Base-by-base conservation (phyloP, 2,113 vertebrate genomes). In the Eptatretus burgeri region DNA sequence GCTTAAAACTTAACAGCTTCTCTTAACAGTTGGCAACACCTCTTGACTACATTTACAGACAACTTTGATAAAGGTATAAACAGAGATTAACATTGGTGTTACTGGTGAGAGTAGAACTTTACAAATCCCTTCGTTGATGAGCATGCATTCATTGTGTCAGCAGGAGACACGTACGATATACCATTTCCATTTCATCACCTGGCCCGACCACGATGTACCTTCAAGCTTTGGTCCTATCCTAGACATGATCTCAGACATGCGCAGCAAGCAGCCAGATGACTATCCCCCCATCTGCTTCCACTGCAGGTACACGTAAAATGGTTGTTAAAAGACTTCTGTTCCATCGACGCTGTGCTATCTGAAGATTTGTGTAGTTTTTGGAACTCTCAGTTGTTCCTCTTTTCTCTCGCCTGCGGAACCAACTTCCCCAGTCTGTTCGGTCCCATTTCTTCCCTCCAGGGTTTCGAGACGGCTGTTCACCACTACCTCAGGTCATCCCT, bases 141-240 rank as follows among this genome's bases (percentile, higher is more conserved):
- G 27, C 27, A 41, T 41, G 27, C 27, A 41, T 41, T 41, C 7
- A 41, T 41, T 41, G 2, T 63, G 7, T 11, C 64, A 27, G 63
- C 74, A 98, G 91, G 89, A 93, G 69, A 79, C 78, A 2, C 81
- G 89, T 63, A 80, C 81, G 68, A 71, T 95, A 49, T 85, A 85
- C 62, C 91, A 98, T 51, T 98, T 98, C 71, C 91, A 98, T 77
- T 98, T 95, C 63, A 80, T 91, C 63, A 95, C 95, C 75, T 98
- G 91, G 91, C 91, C 91, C 1, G 91, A 98, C 71, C 91, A 98
- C 2, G 91, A 98, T 64, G 91, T 98, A 63, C 91, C 91, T 49
- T 89, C 91, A 0, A 93, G 86, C 1, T 98, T 98, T 68, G 89
- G 95, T 76, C 95, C 91, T 67, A 98, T 98, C 71, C 73, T 98